Conservation (phyloP, 2,113 vertebrate species). For the Anser brachyrhynchus region DNA sequence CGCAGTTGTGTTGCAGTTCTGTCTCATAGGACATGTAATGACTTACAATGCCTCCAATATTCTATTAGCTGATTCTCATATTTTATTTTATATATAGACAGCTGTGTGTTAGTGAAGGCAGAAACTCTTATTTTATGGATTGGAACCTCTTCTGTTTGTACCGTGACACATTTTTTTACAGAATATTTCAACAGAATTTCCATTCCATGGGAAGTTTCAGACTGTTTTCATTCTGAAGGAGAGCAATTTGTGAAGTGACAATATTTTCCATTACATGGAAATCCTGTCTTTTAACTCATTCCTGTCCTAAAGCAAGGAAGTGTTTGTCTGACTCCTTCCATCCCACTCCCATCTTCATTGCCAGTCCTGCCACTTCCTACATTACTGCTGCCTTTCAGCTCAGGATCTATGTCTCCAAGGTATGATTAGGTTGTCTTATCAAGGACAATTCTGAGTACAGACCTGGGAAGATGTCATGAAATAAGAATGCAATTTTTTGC, state of each 20-base stretch:
- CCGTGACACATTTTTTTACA: conserved; percentile 34
- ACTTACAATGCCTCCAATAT: background rate
- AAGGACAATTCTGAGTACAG: background rate
- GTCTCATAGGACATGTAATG: background rate
- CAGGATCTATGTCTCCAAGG: background rate
- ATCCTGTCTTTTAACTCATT: conserved; percentile 46
- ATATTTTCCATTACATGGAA: conserved; percentile 42
- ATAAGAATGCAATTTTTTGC: background rate
- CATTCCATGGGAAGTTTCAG: conserved; percentile 29
- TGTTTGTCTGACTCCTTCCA: background rate
- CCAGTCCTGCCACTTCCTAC: background rate
- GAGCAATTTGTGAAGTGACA: conserved; percentile 3
- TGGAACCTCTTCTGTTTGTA: conserved; percentile 22
- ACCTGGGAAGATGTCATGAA: background rate
- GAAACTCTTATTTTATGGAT: conserved; percentile 7
- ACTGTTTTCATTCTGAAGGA: conserved; percentile 15
- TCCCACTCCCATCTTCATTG: background rate
- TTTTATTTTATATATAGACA: conserved; percentile 15
- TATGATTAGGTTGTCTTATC: background rate
- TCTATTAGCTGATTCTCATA: background rate
- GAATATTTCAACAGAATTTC: conserved; percentile 55
- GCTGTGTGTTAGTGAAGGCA: background rate
- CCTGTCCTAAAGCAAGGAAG: background rate
- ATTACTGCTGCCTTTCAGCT: background rate
- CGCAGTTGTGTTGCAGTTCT: background rate